Percentiles rank a stretch among this genome's conserved stretches.
These are phyloP conservation scores for Dicrurus megarhynchus DNA, from an alignment of 2,113 vertebrate species.

Conservation along the genomic window DNA sequence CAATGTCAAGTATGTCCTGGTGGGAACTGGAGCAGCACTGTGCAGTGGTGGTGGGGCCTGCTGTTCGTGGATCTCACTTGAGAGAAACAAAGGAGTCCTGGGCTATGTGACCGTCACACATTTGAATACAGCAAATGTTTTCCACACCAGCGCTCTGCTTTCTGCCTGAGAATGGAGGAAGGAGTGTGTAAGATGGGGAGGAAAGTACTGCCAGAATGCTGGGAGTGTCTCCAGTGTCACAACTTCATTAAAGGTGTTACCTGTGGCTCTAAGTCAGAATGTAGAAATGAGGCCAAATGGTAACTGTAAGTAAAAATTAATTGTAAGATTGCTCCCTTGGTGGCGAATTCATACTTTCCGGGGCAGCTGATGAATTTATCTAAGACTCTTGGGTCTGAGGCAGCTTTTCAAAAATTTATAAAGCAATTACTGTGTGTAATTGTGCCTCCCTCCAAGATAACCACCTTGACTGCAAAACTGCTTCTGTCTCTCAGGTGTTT, in stretches of 20 bases:
- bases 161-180: background rate
- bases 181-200: background rate
- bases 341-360: background rate
- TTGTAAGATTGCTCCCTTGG: constrained; percentile 13
- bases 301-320: constrained; percentile 41
- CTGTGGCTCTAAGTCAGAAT: background rate
- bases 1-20: constrained; percentile 77
- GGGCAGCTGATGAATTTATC: background rate
- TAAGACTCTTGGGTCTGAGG: constrained; percentile 6
- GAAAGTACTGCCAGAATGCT: background rate
- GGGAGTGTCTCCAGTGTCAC: background rate
- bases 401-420: background rate
- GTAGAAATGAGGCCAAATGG: background rate
- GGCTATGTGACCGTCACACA: background rate
- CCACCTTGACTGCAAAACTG: background rate
- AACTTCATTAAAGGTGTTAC: background rate
- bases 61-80: fast-evolving
- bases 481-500: constrained; percentile 78
- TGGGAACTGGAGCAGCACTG: fast-evolving
- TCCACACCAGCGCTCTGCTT: background rate
- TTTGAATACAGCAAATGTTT: background rate
- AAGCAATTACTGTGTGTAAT: constrained; percentile 1
- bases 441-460: background rate
- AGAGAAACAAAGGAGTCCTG: background rate
- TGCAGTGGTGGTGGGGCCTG: background rate